These are phyloP conservation scores for Lophius piscatorius DNA, from an alignment of 2,113 vertebrate species.

Conservation along the genomic window DNA sequence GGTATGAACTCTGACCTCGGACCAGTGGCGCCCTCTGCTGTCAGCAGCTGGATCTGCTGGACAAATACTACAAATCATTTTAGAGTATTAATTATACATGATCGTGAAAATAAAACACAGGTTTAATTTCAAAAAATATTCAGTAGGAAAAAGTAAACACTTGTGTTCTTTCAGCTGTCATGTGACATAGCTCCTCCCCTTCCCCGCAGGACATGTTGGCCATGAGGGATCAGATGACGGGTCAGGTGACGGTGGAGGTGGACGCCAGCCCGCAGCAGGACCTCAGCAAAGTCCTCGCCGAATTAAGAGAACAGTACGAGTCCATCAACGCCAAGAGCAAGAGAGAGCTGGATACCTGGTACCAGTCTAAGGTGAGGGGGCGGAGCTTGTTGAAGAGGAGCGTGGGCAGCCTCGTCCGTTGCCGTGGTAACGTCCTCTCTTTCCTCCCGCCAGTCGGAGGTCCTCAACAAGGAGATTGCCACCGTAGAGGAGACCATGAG, in stretches of 20 bases:
- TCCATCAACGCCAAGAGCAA: slow-evolving; percentile 73
- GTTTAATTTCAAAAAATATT: too few species aligned
- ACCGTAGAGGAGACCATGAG: slow-evolving; percentile 77
- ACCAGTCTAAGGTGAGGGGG: slow-evolving; percentile 57
- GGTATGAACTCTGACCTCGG: too few species aligned
- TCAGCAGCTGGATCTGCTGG: too few species aligned
- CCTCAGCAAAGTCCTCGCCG: slow-evolving; percentile 52
- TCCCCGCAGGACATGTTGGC: slow-evolving; percentile 53
- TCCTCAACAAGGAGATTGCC: slow-evolving; percentile 77
- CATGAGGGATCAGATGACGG: slow-evolving; percentile 56
- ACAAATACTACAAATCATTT: too few species aligned
- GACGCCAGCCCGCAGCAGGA: slow-evolving; percentile 61
- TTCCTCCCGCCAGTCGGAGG: slow-evolving; percentile 72
- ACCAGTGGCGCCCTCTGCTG: too few species aligned
- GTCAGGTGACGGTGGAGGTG: slow-evolving; percentile 78
- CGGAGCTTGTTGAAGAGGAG: background rate
- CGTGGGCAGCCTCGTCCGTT: background rate
- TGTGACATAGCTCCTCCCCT: background rate
- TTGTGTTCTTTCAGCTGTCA: background rate
- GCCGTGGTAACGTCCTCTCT: background rate
- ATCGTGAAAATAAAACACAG: too few species aligned
- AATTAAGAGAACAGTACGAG: slow-evolving; percentile 83
- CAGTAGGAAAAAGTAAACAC: too few species aligned
- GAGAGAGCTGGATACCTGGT: slow-evolving; percentile 78
- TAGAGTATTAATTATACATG: too few species aligned